Base-by-base conservation (phyloP, 2,888 invertebrate genomes). In the Dryocosmus kuriphilus region DNA sequence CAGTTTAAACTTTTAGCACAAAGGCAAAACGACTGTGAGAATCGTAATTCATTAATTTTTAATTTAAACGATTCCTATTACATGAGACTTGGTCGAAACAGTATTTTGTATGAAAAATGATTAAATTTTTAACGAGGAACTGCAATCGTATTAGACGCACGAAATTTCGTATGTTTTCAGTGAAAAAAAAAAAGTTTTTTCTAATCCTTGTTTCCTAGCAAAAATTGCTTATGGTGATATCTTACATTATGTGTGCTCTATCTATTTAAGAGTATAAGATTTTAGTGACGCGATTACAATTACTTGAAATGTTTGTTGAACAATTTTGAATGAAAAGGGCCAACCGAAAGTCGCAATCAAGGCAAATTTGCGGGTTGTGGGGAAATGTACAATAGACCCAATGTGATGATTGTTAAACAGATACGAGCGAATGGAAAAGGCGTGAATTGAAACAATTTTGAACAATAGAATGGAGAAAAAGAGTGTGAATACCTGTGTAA, bases 361-460 rank as follows among this genome's bases (percentile, higher is more conserved):
- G 60, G 5, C 16, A 76, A 41, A 79, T 62, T 82, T 80, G 74
- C 75, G 76, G 79, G 76, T 84, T 71, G 75, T 78, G 74, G 80
- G 86, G 85, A 88, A 88, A 89, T 90, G 89, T 90, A 90, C 88
- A 89, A 90, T 90, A 90, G 88, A 88, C 82, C 88, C 88, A 89
- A 89, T 90, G 90, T 89, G 89, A 90, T 90, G 87, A 87, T 86
- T 85, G 85, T 63, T 78, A 77, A 83, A 82, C 71, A 83, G 85
- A 84, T 80, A 77, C 80, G 86, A 85, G 83, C 77, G 82, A 85
- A 84, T 80, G 83, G 80, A 82, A 80, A 80, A 77, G 14, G 76
- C 73, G 80, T 79, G 84, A 84, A 84, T 83, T 80, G 85, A 81
- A 81, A 79, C 79, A 81, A 84, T 84, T 79, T 80, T 80, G 79